Base-by-base conservation (phyloP, 1,140 invertebrate species). In the Drosophila repleta region DNA sequence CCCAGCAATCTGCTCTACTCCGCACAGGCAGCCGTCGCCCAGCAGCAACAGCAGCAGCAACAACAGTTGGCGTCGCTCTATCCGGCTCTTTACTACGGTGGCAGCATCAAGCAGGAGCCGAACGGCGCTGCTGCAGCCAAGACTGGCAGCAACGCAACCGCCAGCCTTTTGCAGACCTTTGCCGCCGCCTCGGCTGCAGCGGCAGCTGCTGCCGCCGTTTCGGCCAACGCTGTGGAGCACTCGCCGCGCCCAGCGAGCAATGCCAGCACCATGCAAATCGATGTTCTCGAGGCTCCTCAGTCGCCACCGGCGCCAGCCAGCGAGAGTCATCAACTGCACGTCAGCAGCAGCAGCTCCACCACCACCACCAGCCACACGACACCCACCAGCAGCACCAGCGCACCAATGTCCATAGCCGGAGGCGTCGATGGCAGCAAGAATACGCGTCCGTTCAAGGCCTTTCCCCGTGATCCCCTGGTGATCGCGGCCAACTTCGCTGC, bases 381-480 rank as follows among this genome's bases (percentile, higher is more conserved):
- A 3, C 90, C 89, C 21, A 90, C 80, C 55, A 90, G 77, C 70
- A 78, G 67, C 58, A 72, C 58, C 53, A 66, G 53, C 4, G 45
- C 69, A 6, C 10, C 29, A 5, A 24, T 57, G 17, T 26, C 35
- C 45, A 29, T 49, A 24, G 37, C 41, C 58, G 57, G 51, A 24
- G 52, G 56, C 29, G 41, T 45, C 5, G 80, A 85, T 18, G 24
- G 15, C 0, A 35, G 48, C 10, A 91, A 91, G 55, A 76, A 46
- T 6, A 91, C 93, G 0, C 93, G 94, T 29, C 95, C 94, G 2
- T 96, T 96, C 79, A 95, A 96, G 90, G 95, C 95, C 0, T 96
- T 96, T 74, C 95, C 95, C 0, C 94, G 95, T 61, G 94, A 96
- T 82, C 94, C 95, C 0, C 71, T 96, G 0, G 91, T 93, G 0